These are phyloP conservation scores for Dascillus cervinus DNA, from an alignment of 2,888 invertebrate species.

Conservation along the genomic window DNA sequence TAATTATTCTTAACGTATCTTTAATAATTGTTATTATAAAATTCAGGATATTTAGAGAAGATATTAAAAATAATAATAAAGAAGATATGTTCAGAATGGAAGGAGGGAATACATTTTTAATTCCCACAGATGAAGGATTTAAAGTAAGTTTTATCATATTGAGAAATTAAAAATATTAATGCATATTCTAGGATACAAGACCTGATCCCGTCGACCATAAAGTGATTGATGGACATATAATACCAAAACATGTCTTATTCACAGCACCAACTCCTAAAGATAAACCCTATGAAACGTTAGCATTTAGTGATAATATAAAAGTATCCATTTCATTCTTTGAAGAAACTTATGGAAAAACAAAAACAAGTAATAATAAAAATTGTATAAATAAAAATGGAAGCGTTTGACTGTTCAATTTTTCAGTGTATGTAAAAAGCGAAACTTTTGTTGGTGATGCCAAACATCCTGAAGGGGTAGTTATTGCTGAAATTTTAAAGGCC, in stretches of 20 bases:
- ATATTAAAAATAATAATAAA: conserved; percentile 64
- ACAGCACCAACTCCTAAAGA: conserved; percentile 72
- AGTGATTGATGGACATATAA: conserved; percentile 85
- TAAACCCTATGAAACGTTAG: conserved; percentile 69
- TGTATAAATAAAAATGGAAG: not conserved
- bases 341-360: conserved; percentile 56
- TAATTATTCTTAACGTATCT: not conserved
- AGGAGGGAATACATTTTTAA: conserved; percentile 81
- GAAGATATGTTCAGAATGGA: conserved; percentile 67
- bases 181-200: conserved; percentile 27
- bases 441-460: conserved; percentile 69
- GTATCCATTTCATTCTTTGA: conserved; percentile 75
- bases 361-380: conserved; percentile 48
- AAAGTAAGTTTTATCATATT: conserved; percentile 50
- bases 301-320: conserved; percentile 75
- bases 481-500: conserved; percentile 79
- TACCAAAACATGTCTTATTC: conserved; percentile 80
- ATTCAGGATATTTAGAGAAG: conserved; percentile 63
- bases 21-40: not conserved
- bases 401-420: conserved; percentile 14
- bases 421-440: conserved; percentile 81
- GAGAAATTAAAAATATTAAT: conserved; percentile 3
- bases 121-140: conserved; percentile 85
- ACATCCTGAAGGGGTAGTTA: conserved; percentile 75
- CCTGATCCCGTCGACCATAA: conserved; percentile 68